These are phyloP conservation scores for Spatula clypeata DNA, from an alignment of 2,797 vertebrate genomes.

Conservation along the genomic window DNA sequence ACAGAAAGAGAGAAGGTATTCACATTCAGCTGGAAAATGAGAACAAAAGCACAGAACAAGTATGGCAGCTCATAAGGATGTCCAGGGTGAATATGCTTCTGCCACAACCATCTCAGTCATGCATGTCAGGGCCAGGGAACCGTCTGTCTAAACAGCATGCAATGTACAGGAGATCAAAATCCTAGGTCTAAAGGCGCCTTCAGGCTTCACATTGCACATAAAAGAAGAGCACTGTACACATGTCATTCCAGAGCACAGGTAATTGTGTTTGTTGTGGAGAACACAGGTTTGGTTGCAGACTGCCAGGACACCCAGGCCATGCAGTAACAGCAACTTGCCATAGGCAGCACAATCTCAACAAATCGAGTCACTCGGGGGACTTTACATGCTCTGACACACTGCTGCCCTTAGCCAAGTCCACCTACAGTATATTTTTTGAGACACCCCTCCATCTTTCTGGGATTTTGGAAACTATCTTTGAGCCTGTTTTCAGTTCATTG, in stretches of 20 bases:
- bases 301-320: neutral
- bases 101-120: neutral
- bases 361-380: fast-evolving
- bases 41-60: neutral
- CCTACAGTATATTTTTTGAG: neutral
- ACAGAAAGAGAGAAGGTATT: neutral
- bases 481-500: neutral
- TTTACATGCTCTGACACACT: neutral
- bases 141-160: neutral
- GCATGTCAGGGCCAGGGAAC: fast-evolving
- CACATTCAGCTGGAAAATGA: neutral
- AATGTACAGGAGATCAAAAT: neutral
- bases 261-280: neutral
- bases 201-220: fast-evolving
- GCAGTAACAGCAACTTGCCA: neutral
- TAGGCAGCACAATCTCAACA: fast-evolving
- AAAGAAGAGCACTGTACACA: neutral
- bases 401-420: neutral
- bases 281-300: neutral
- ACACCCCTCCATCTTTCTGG: neutral
- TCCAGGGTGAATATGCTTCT: fast-evolving
- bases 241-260: neutral
- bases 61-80: neutral
- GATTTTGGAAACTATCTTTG: neutral
- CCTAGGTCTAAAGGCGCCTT: neutral